Percentiles rank a stretch among this genome's conserved stretches.
Evolutionary conservation across 1,140 invertebrate genomes (phyloP).

Genomic region (Ptiloglossa arizonensis): DNA sequence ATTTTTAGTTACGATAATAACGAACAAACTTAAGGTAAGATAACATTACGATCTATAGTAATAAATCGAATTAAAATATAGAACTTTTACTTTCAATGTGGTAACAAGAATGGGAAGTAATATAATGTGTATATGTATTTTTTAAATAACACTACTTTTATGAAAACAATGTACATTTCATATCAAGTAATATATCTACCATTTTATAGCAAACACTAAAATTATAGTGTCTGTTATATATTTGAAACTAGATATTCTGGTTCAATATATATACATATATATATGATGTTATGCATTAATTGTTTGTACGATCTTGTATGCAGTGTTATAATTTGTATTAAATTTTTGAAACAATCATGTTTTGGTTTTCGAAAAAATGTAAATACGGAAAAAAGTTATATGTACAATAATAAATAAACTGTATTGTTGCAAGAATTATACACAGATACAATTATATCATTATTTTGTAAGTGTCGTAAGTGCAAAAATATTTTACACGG

Average conservation of each 20-base stretch:
- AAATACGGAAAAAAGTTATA: slow-evolving; percentile 39
- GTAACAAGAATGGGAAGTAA: not conserved
- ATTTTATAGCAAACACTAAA: not conserved
- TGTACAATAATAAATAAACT: slow-evolving; percentile 45
- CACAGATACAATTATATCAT: not conserved
- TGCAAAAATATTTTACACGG: not conserved
- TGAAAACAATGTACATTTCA: slow-evolving; percentile 13
- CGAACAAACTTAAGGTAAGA: slow-evolving; percentile 26
- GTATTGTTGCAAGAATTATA: slow-evolving; percentile 38
- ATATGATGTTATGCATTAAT: not conserved
- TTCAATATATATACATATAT: slow-evolving; percentile 3
- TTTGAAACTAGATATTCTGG: slow-evolving; percentile 2
- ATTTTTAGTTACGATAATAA: slow-evolving; percentile 23
- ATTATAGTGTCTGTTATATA: not conserved
- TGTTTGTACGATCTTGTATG: slow-evolving; percentile 16
- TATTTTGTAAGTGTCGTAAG: not conserved
- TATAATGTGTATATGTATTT: slow-evolving; percentile 11
- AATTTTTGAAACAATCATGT: slow-evolving; percentile 11
- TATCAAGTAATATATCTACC: slow-evolving; percentile 1
- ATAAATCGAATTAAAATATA: slow-evolving; percentile 5
- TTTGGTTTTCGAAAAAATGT: slow-evolving; percentile 23
- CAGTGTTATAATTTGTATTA: slow-evolving; percentile 1
- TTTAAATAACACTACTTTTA: slow-evolving; percentile 16
- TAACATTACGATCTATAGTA: not conserved
- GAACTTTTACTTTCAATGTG: slow-evolving; percentile 1